These are phyloP conservation scores for Lampropteryx suffumata DNA, from an alignment of 2,888 invertebrate genomes.

Conservation along the genomic window DNA sequence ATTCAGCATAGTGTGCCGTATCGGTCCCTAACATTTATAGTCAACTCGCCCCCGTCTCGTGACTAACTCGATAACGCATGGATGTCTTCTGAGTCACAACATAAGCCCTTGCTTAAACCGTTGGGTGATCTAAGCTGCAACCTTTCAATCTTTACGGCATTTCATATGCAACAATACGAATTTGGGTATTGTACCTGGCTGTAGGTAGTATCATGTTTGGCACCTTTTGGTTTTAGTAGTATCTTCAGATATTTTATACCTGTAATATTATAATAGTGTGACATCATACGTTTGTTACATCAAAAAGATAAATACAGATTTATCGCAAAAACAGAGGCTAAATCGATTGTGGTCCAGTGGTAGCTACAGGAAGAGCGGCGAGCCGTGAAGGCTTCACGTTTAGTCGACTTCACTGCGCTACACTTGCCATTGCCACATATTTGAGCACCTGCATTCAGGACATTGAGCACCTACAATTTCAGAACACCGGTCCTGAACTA, in stretches of 20 bases:
- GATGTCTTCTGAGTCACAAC: conserved; percentile 34
- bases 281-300: too few species aligned
- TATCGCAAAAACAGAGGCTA: conserved; percentile 4
- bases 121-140: conserved; percentile 44
- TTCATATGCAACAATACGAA: conserved; percentile 4
- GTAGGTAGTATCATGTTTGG: background rate
- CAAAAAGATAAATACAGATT: background rate
- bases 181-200: background rate
- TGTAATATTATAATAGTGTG: too few species aligned
- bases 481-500: too few species aligned
- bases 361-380: conserved; percentile 41
- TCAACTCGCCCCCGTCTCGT: conserved; percentile 30
- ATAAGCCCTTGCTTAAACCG: conserved; percentile 33
- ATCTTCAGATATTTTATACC: too few species aligned
- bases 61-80: conserved; percentile 36
- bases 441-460: conserved; percentile 4
- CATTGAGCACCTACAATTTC: background rate
- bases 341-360: conserved; percentile 21
- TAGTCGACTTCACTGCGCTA: conserved; percentile 38
- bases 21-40: conserved; percentile 38
- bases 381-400: conserved; percentile 55
- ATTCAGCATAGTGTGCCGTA: conserved; percentile 2
- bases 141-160: conserved; percentile 20
- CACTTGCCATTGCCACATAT: conserved; percentile 10
- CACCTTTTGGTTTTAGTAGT: too few species aligned